A percentile compares a stretch with the other conserved stretches of the same genome.
These are phyloP conservation scores for Hemaris fuciformis DNA, from an alignment of 2,888 invertebrate species.

Conservation along the genomic window DNA sequence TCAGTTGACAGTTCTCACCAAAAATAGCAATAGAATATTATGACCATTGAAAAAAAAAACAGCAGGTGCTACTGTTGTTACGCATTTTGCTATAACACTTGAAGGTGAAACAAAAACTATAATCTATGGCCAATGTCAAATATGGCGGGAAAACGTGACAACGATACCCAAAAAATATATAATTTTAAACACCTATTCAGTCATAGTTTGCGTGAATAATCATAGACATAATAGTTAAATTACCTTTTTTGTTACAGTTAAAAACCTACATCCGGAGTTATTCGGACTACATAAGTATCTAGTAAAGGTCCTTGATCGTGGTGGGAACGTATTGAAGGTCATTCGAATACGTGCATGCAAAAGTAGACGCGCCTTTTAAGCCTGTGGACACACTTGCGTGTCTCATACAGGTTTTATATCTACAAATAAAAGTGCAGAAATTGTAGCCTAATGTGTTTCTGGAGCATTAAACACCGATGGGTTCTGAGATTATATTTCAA, in stretches of 20 bases:
- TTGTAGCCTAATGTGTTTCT: neutral
- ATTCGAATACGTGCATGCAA: neutral
- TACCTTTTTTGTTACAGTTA: neutral
- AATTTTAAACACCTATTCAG: neutral
- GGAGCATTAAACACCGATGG: neutral
- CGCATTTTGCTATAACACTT: neutral
- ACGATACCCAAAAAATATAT: neutral
- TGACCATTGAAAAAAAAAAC: neutral
- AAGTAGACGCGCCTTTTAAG: conserved; percentile 1
- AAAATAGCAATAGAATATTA: no score
- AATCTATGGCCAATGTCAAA: neutral
- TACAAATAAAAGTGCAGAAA: neutral
- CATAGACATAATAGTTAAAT: neutral
- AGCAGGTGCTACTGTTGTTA: neutral
- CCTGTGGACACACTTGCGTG: neutral
- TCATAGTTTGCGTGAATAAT: neutral
- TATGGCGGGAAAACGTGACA: neutral
- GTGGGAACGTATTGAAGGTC: conserved; percentile 11
- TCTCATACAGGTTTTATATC: neutral
- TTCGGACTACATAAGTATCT: neutral
- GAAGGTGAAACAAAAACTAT: neutral
- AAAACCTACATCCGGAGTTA: neutral
- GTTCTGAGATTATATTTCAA: no score
- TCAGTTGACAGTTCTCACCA: no score
- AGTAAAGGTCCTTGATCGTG: neutral